Evolutionary conservation across 2,888 invertebrate genomes (phyloP).

Genomic region (Empis stercorea): DNA sequence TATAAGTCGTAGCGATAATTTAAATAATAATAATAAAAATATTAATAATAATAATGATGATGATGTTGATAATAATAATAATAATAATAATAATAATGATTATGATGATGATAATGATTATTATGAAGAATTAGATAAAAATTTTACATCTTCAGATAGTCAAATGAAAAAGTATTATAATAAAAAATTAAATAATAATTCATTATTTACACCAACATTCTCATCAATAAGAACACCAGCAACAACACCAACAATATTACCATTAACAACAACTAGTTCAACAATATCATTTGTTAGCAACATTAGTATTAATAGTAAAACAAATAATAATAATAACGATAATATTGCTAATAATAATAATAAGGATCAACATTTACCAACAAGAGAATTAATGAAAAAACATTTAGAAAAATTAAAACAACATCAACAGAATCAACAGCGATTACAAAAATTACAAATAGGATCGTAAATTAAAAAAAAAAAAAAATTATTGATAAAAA

Average conservation of each 20-base stretch:
- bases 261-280: constrained; percentile 1
- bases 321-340: too few relatives aligned
- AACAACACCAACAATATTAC: neutral
- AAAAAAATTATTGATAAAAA: neutral
- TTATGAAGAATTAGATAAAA: constrained; percentile 13
- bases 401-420: constrained; percentile 6
- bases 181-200: constrained; percentile 8
- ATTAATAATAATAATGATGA: constrained; percentile 9
- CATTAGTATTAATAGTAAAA: too few relatives aligned
- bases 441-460: constrained; percentile 10
- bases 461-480: constrained; percentile 7
- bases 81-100: constrained; percentile 9
- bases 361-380: too few relatives aligned
- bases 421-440: constrained; percentile 2
- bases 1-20: constrained; percentile 9
- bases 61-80: constrained; percentile 12
- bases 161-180: constrained; percentile 14
- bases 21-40: constrained; percentile 9
- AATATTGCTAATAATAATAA: too few relatives aligned
- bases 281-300: too few relatives aligned
- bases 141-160: constrained; percentile 12
- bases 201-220: constrained; percentile 1
- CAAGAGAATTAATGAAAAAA: neutral
- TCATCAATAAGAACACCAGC: constrained; percentile 2
- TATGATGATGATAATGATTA: constrained; percentile 12